phyloP scores from a whole-genome alignment of 2,797 vertebrate species.

The Anguilla megastoma region DNA sequence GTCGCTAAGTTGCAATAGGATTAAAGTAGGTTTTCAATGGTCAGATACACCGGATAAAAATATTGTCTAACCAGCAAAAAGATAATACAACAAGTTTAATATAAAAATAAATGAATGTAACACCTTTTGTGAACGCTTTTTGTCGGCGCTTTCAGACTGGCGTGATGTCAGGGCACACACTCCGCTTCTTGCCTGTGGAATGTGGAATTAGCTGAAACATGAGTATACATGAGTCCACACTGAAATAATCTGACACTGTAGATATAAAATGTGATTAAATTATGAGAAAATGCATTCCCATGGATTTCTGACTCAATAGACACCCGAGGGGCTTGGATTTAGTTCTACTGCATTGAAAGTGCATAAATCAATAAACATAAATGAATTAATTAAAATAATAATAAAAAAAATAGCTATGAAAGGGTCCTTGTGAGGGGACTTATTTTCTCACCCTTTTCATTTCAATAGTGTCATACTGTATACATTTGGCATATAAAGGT shows the following conservation, averaged over 20 bases:
- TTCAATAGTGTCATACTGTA: background rate
- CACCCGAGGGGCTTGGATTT: background rate
- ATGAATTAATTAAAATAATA: background rate
- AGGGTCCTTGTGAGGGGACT: background rate
- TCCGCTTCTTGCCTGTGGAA: background rate
- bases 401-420: background rate
- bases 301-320: background rate
- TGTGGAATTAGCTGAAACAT: background rate
- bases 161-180: background rate
- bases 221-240: background rate
- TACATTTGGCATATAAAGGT: background rate
- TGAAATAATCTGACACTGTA: background rate
- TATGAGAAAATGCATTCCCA: background rate
- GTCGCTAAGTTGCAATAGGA: background rate
- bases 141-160: background rate
- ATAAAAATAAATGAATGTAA: background rate
- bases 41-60: background rate
- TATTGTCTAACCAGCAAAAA: background rate
- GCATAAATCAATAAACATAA: background rate
- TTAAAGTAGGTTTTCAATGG: background rate
- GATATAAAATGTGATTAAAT: background rate
- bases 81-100: too few species aligned
- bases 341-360: background rate
- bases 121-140: background rate
- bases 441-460: background rate